Percentiles rank a stretch among this genome's conserved stretches.
Evolutionary conservation across 2,888 invertebrate genomes (phyloP).

Genomic region (Agrochola circellaris): DNA sequence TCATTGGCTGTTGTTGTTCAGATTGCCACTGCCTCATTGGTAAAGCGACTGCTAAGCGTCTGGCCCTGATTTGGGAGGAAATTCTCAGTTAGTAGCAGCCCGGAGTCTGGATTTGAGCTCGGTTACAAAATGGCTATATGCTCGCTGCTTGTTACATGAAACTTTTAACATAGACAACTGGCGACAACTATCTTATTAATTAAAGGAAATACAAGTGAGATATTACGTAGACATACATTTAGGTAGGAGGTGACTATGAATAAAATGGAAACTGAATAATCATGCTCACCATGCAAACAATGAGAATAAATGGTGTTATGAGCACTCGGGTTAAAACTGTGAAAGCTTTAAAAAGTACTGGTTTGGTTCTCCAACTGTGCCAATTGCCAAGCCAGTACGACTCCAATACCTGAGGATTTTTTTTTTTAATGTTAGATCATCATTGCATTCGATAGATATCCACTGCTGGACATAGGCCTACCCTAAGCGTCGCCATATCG

Average conservation of each 20-base stretch:
- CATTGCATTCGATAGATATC: neutral
- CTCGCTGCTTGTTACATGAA: neutral
- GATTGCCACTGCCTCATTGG: neutral
- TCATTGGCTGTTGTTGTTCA: neutral
- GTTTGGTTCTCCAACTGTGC: constrained; percentile 90
- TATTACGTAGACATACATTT: neutral
- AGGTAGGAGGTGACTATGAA: constrained; percentile 31
- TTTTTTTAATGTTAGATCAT: neutral
- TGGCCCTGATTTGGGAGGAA: neutral
- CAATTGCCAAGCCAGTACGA: constrained; percentile 92
- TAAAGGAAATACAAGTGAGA: neutral
- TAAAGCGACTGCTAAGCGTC: neutral
- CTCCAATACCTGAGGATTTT: constrained; percentile 86
- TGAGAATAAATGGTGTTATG: constrained; percentile 79
- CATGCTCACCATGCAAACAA: constrained; percentile 78
- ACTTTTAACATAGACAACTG: neutral
- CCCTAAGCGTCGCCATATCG: no score
- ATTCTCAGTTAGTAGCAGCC: neutral
- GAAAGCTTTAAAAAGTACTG: constrained; percentile 79
- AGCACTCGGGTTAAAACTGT: constrained; percentile 74
- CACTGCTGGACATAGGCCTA: neutral
- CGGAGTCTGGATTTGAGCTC: neutral
- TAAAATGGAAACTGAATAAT: constrained; percentile 49
- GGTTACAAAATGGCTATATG: neutral
- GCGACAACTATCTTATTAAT: neutral